Percentiles rank a stretch among this genome's conserved stretches.
Conservation (phyloP, 2,888 invertebrate species). For the Adela reaumurella region DNA sequence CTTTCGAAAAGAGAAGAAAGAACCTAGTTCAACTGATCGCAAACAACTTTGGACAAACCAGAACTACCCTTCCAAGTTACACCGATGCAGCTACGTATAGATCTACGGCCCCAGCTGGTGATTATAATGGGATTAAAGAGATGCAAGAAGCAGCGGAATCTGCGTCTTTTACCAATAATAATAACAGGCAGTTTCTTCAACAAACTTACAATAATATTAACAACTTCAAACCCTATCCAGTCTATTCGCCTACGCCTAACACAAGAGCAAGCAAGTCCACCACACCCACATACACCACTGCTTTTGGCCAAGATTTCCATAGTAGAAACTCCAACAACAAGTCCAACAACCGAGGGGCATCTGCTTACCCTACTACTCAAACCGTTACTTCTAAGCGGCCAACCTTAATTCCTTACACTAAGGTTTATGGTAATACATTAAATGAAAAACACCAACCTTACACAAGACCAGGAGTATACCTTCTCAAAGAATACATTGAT, state of each 20-base stretch:
- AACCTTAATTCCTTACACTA: constrained; percentile 41
- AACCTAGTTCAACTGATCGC: constrained; percentile 40
- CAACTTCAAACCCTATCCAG: constrained; percentile 40
- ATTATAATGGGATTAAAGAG: constrained; percentile 50
- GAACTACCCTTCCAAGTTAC: constrained; percentile 29
- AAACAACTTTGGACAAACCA: constrained; percentile 31
- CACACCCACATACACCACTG: constrained; percentile 35
- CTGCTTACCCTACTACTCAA: not conserved
- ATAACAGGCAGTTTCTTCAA: constrained; percentile 42
- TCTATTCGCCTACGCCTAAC: constrained; percentile 35
- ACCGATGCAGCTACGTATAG: constrained; percentile 32
- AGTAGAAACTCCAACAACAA: not conserved
- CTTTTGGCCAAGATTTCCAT: constrained; percentile 30
- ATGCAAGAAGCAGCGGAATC: constrained; percentile 73
- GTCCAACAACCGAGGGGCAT: not conserved
- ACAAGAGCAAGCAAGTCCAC: constrained; percentile 25
- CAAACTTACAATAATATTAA: constrained; percentile 30
- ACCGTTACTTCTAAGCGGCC: constrained; percentile 33
- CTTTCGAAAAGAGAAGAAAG: constrained; percentile 35
- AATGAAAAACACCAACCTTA: constrained; percentile 37
- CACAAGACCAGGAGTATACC: constrained; percentile 43
- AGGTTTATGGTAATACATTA: constrained; percentile 25
- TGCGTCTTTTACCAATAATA: constrained; percentile 63
- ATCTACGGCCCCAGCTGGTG: constrained; percentile 33
- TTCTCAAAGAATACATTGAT: constrained; percentile 34